Percentiles rank a stretch among this genome's conserved stretches.
Evolutionary conservation across 2,797 vertebrate genomes (phyloP).

Genomic region (Clarias platycephalus): DNA sequence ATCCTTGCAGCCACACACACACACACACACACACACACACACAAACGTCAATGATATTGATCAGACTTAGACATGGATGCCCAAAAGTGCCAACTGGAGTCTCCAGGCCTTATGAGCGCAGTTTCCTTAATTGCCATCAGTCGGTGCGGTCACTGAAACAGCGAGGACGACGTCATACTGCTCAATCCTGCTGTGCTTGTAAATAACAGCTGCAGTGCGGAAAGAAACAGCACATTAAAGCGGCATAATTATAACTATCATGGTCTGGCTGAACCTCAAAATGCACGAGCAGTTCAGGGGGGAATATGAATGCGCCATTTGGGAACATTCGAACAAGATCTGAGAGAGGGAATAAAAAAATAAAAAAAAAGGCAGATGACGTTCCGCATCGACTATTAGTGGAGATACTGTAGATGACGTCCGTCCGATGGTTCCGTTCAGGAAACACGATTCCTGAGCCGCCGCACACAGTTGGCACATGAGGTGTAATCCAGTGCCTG

Average conservation of each 20-base stretch:
- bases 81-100: conserved; percentile 26
- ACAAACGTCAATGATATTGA: conserved; percentile 2
- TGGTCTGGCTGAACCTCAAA: conserved; percentile 26
- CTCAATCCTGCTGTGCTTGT: conserved; percentile 47
- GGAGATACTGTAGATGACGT: conserved; percentile 1
- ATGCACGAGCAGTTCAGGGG: conserved; percentile 4
- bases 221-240: conserved; percentile 35
- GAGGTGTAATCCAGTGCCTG: conserved; percentile 14
- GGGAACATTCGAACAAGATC: neutral
- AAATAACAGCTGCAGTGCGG: conserved; percentile 51
- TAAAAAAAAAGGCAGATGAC: neutral
- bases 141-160: conserved; percentile 33
- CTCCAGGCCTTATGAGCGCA: conserved; percentile 22
- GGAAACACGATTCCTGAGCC: conserved; percentile 28
- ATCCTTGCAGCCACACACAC: neutral
- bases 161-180: conserved; percentile 36
- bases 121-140: conserved; percentile 34
- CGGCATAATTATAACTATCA: conserved; percentile 46
- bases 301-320: conserved; percentile 8
- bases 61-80: conserved; percentile 36
- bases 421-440: conserved; percentile 11
- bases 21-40: neutral
- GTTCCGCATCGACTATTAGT: neutral
- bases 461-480: conserved; percentile 29
- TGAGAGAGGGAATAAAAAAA: neutral